These are phyloP conservation scores for Meliscaeva auricollis DNA, from an alignment of 2,888 invertebrate species.

Conservation along the genomic window DNA sequence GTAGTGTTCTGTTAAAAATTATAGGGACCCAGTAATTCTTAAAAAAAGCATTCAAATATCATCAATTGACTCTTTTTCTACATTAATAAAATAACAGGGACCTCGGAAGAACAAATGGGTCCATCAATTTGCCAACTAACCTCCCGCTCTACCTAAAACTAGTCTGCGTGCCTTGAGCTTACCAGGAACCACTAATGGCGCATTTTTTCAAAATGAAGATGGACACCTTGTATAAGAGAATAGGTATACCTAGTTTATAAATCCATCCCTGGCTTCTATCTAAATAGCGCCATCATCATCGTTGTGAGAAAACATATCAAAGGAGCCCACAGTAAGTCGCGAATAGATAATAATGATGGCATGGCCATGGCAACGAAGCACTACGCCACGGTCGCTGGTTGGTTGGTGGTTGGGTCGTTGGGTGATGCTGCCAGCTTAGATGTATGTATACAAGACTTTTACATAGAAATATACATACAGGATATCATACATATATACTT, in stretches of 20 bases:
- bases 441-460: not conserved
- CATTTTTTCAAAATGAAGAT: not conserved
- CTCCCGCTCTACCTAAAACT: no score
- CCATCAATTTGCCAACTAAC: no score
- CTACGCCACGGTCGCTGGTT: not conserved
- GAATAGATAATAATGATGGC: constrained; percentile 47
- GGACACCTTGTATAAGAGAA: no score
- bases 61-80: no score
- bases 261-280: not conserved
- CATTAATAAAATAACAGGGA: no score
- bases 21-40: no score
- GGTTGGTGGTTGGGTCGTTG: not conserved
- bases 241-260: not conserved
- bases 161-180: no score
- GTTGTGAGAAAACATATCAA: constrained; percentile 42
- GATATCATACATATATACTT: constrained; percentile 23
- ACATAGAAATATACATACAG: not conserved
- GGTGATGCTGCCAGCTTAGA: constrained; percentile 39
- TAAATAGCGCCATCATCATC: constrained; percentile 32
- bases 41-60: no score
- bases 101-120: no score
- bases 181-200: no score
- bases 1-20: no score
- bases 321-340: constrained; percentile 38
- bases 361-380: constrained; percentile 47